Conservation (phyloP, 2,113 vertebrate genomes). For the Siniperca chuatsi region DNA sequence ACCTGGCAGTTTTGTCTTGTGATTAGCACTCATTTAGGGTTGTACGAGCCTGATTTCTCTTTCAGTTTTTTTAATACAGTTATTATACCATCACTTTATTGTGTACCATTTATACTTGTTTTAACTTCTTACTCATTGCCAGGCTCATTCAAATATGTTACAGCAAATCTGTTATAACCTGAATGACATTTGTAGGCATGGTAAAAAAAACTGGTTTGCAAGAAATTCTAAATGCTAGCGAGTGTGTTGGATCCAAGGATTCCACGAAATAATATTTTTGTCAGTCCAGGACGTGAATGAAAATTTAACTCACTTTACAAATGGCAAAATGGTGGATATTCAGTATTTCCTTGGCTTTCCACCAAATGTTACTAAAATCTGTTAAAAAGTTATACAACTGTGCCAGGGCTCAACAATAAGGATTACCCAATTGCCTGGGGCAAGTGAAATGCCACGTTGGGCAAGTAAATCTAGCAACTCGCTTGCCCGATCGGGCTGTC, state of each 20-base stretch:
- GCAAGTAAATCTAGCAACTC: no score
- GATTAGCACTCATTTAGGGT: neutral
- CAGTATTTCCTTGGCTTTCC: neutral
- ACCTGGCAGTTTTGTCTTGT: neutral
- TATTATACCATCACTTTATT: neutral
- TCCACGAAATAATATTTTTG: neutral
- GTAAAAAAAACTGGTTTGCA: neutral
- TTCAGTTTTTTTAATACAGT: neutral
- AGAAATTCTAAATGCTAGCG: neutral
- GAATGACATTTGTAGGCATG: neutral
- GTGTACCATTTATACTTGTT: neutral
- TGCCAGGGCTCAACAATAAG: neutral
- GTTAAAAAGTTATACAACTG: neutral
- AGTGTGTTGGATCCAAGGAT: neutral
- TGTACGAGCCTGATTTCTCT: constrained; percentile 1
- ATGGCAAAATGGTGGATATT: neutral
- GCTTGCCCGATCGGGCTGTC: no score
- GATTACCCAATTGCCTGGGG: no score
- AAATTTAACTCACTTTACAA: neutral
- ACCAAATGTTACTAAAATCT: neutral
- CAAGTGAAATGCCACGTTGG: no score
- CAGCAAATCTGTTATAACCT: neutral
- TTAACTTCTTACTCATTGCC: neutral
- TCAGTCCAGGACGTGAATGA: neutral
- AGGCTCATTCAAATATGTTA: neutral